Percentiles rank a stretch among this genome's conserved stretches.
These are phyloP conservation scores for Nematostella vectensis DNA, from an alignment of 92 coral and sea anemone species.

Conservation along the genomic window DNA sequence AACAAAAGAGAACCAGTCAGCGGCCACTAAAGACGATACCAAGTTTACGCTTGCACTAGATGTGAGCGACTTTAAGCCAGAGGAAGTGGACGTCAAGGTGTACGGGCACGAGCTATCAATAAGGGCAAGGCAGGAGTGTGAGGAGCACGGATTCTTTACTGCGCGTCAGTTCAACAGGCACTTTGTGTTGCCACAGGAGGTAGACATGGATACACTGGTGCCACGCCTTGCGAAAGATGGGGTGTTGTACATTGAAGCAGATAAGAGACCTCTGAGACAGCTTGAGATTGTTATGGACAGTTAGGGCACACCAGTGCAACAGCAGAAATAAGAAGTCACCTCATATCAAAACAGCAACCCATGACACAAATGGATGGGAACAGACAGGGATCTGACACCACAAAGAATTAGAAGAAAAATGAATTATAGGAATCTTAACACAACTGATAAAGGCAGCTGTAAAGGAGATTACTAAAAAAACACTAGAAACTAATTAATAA, in stretches of 20 bases:
- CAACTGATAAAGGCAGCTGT: no score
- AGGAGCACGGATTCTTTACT: slow-evolving; percentile 68
- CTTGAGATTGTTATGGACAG: no score
- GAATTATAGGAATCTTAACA: no score
- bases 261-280: slow-evolving; percentile 43
- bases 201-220: slow-evolving; percentile 62
- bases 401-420: no score
- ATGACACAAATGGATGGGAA: no score
- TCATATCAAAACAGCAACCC: no score
- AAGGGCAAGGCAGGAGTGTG: slow-evolving; percentile 57
- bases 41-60: slow-evolving; percentile 65
- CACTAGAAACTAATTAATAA: no score
- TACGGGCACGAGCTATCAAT: slow-evolving; percentile 70
- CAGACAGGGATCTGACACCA: no score
- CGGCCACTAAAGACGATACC: slow-evolving; percentile 67
- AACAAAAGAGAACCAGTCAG: slow-evolving; percentile 27
- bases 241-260: slow-evolving; percentile 65
- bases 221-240: slow-evolving; percentile 78
- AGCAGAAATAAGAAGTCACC: no score
- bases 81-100: slow-evolving; percentile 79
- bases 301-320: no score
- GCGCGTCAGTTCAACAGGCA: slow-evolving; percentile 72
- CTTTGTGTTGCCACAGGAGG: slow-evolving; percentile 79
- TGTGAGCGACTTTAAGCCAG: slow-evolving; percentile 65
- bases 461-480: no score